These are phyloP conservation scores for Perizoma flavofasciatum DNA, from an alignment of 2,888 invertebrate species.

Conservation along the genomic window DNA sequence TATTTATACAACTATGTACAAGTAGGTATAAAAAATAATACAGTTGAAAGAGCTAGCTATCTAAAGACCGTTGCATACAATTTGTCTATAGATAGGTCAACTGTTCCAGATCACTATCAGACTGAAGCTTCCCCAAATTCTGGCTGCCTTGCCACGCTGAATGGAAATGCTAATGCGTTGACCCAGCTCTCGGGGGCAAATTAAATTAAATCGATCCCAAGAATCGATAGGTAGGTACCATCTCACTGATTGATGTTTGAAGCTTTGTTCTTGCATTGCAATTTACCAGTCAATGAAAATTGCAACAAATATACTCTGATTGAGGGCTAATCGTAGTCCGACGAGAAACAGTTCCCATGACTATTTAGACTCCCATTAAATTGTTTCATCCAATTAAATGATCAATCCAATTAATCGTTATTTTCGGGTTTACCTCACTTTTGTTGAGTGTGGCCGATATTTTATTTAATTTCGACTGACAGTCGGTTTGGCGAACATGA, in stretches of 20 bases:
- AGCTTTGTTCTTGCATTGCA: slow-evolving; percentile 57
- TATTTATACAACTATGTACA: no score
- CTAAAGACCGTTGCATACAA: no score
- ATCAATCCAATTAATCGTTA: slow-evolving; percentile 39
- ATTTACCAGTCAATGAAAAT: slow-evolving; percentile 82
- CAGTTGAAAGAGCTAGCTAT: no score
- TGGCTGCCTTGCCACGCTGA: no score
- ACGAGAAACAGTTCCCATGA: slow-evolving; percentile 72
- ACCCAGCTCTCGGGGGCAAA: slow-evolving; percentile 15
- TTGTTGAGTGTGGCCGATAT: slow-evolving; percentile 54
- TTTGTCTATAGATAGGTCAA: no score
- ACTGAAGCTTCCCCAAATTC: no score
- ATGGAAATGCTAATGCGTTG: no score
- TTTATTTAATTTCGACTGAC: slow-evolving; percentile 70
- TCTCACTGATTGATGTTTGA: slow-evolving; percentile 67
- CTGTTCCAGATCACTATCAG: no score
- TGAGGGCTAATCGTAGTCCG: slow-evolving; percentile 72
- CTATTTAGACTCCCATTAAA: slow-evolving; percentile 73
- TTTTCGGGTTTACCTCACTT: slow-evolving; percentile 31
- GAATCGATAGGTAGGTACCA: slow-evolving; percentile 49
- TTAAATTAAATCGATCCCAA: slow-evolving; percentile 42
- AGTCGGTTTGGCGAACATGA: slow-evolving; percentile 32
- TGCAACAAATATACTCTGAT: slow-evolving; percentile 74
- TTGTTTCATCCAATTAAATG: slow-evolving; percentile 73
- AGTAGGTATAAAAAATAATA: no score